Percentiles rank a stretch among this genome's conserved stretches.
Evolutionary conservation across 2,888 invertebrate genomes (phyloP).

Genomic region (Allacma fusca): DNA sequence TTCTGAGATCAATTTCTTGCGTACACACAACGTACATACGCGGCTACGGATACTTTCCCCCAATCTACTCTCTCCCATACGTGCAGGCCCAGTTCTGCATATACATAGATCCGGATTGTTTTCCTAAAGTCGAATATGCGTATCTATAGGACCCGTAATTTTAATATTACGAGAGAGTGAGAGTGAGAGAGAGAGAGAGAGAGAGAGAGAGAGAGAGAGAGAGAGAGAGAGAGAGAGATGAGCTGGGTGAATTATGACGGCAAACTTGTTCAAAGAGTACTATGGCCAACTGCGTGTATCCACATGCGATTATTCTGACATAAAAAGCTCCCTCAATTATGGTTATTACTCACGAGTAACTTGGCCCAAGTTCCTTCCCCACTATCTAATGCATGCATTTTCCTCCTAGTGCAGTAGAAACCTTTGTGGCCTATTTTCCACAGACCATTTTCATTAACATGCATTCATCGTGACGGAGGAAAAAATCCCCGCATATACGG

Average conservation of each 20-base stretch:
- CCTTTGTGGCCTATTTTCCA: too few species aligned
- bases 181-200: too few species aligned
- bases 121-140: background rate
- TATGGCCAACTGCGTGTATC: background rate
- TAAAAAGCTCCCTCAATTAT: background rate
- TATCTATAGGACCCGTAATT: too few species aligned
- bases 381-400: background rate
- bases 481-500: too few species aligned
- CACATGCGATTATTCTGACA: background rate
- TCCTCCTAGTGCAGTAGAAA: background rate
- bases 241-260: background rate
- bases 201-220: too few species aligned
- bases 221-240: too few species aligned
- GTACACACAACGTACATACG: background rate
- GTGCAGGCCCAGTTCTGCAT: too few species aligned
- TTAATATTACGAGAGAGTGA: too few species aligned
- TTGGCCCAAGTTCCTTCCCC: background rate
- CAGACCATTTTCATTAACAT: too few species aligned
- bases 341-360: conserved; percentile 5
- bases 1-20: background rate
- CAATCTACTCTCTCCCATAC: too few species aligned
- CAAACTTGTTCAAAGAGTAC: background rate
- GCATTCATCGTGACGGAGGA: too few species aligned
- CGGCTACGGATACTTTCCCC: background rate
- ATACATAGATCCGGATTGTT: background rate